Conservation (phyloP, 2,888 invertebrate species). For the Amiota communis region DNA sequence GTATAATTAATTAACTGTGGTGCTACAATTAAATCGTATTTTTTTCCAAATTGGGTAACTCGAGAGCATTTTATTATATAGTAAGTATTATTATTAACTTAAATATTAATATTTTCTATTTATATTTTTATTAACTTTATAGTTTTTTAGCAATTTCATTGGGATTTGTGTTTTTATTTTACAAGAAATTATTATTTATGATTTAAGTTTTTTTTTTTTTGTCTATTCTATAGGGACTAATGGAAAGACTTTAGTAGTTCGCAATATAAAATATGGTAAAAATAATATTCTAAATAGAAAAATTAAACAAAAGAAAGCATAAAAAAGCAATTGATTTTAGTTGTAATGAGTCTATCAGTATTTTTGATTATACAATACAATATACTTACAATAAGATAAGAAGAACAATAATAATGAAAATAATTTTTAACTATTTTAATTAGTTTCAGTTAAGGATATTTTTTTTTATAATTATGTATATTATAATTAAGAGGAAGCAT, state of each 20-base stretch:
- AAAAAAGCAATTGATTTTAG: too few species aligned
- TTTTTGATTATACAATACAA: conserved; percentile 37
- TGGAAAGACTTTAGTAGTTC: too few species aligned
- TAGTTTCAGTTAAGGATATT: neutral
- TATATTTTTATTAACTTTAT: conserved; percentile 27
- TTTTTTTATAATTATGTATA: conserved; percentile 28
- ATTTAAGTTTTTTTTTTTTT: too few species aligned
- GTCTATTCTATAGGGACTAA: too few species aligned
- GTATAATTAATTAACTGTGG: conserved; percentile 46
- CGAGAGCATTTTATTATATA: conserved; percentile 51
- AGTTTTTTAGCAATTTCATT: neutral
- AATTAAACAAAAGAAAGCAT: conserved; percentile 48
- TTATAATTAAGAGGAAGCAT: conserved; percentile 62
- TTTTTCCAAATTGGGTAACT: neutral
- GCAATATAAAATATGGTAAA: conserved; percentile 40
- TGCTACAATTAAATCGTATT: conserved; percentile 43
- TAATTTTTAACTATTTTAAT: too few species aligned
- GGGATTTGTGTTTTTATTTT: neutral
- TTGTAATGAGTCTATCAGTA: neutral
- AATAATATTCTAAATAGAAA: conserved; percentile 50
- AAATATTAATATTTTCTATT: conserved; percentile 55
- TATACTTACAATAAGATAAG: too few species aligned
- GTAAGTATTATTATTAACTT: conserved; percentile 55
- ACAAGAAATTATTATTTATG: neutral
- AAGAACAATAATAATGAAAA: conserved; percentile 25